Evolutionary conservation across 2,888 invertebrate species (phyloP).

Genomic region (Catocala sponsa): DNA sequence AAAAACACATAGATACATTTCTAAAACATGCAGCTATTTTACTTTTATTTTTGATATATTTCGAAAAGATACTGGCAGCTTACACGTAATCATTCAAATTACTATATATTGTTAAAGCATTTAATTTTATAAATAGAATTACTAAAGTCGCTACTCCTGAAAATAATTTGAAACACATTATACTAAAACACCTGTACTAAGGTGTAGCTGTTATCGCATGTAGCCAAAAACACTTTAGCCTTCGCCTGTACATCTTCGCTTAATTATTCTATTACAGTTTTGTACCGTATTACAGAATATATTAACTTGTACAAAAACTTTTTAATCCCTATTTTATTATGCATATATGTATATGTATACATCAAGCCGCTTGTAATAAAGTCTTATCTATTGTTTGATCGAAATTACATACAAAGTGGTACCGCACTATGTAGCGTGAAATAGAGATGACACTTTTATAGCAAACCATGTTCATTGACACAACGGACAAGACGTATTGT

Average conservation of each 20-base stretch:
- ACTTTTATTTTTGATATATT: no score
- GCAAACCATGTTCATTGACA: constrained; percentile 37
- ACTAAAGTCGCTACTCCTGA: no score
- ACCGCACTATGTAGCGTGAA: constrained; percentile 55
- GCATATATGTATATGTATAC: constrained; percentile 71
- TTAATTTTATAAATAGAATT: no score
- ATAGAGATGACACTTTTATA: constrained; percentile 54
- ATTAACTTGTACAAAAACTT: constrained; percentile 62
- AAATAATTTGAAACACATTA: no score
- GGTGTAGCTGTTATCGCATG: background rate
- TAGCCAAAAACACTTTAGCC: constrained; percentile 40
- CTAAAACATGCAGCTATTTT: no score
- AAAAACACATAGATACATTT: no score
- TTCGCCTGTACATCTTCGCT: constrained; percentile 52
- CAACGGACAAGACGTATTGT: constrained; percentile 24
- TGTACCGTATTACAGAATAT: constrained; percentile 60
- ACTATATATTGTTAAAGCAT: no score
- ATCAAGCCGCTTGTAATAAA: constrained; percentile 73
- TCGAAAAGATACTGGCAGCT: no score
- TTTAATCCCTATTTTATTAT: constrained; percentile 70
- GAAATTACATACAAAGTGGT: constrained; percentile 71
- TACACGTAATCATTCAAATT: no score
- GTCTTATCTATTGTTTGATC: constrained; percentile 68
- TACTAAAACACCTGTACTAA: no score
- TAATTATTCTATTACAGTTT: constrained; percentile 65